Base-by-base conservation (phyloP, 2,113 vertebrate species). In the Vanacampus margaritifer region DNA sequence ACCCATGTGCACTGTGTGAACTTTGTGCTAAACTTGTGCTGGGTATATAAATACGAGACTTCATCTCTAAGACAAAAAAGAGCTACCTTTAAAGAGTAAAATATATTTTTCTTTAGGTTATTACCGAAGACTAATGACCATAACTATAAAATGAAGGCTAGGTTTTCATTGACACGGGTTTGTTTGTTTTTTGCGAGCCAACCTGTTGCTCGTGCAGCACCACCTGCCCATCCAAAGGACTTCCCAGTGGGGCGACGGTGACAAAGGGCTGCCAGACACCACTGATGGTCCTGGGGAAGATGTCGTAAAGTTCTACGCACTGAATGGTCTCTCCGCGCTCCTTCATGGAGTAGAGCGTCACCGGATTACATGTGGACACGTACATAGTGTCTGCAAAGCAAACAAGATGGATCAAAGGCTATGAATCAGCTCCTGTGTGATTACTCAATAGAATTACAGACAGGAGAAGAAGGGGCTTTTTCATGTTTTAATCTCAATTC, bases 131-230 rank as follows among this genome's bases (percentile, higher is more conserved):
- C 43, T 45, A 17, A 16, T 6, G 43, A 48, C 19, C 46, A n/a
- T 9, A 48, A 51, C 2, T 9, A 10, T 48, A 21, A 48, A 48
- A 48, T 3, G 8, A 51, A 51, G 21, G 8, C 46, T 7, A 6
- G 19, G 21, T 50, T 50, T 50, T 50, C 19, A 48, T 21, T 19
- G 46, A 23, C 23, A 54, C 11, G 24, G 12, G 4, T 54, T 54
- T 26, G 51, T 26, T 5, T 14, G 51, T 2, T 26, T 13, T n/a
- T 48, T n/a, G 48, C n/a, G n/a, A 23, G 35, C 75, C 41, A 84
- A 98, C 97, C 96, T 98, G 92, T 56, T 96, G 94, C 82, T 99
- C 97, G 13, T 98, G 97, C 53, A 99, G 90, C 83, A 98, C 88
- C 85, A 98, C 92, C 89, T 97, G 96, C 67, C 93, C 93, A 21